Base-by-base conservation (phyloP, 2,888 invertebrate species). In the Eristalinus aeneus region DNA sequence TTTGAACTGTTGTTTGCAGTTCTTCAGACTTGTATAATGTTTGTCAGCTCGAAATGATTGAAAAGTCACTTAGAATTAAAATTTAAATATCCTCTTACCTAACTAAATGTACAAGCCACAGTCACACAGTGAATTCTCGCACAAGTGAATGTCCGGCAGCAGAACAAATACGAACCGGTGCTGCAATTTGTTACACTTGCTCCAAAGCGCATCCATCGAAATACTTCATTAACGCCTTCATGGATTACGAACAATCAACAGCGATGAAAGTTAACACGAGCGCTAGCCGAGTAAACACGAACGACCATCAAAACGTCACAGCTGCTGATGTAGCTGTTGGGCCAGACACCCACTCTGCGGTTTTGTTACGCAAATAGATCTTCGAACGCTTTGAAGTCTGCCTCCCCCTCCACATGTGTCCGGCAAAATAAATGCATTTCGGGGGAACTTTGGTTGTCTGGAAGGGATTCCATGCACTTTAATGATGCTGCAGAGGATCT, bases 181-280 rank as follows among this genome's bases (percentile, higher is more conserved):
- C 46, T 8, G 46, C 46, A 16, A 46, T 8, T 46, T 46, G 46
- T 46, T 16, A 8, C n/a, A 46, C 16, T 5, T 16, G 16, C 8
- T 1, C 36, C 5, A 56, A 23, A 58, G 27, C 34, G 20, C 12
- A 69, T 11, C 16, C 46, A 3, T 11, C 3, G n/a, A 34, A 63
- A 12, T 36, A 39, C 39, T n/a, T 32, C 56, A 69, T 58, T 36
- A 58, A 20, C 56, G 58, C 69, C 69, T 36, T 58, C 69, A 20
- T 58, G 12, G 58, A 69, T 58, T 36, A 58, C 58, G 68, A 54
- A 56, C 56, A 56, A 16, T 68, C 34, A 56, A 56, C 56, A 56
- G 23, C 31, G 9, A 22, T 36, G 58, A 69, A 69, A 68, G 68
- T 56, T 16, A 68, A 20, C 54, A 34, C 56, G n/a, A 68, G 54